Evolutionary conservation across 2,113 vertebrate species (phyloP).

Genomic region (Micronycteris hirsuta): DNA sequence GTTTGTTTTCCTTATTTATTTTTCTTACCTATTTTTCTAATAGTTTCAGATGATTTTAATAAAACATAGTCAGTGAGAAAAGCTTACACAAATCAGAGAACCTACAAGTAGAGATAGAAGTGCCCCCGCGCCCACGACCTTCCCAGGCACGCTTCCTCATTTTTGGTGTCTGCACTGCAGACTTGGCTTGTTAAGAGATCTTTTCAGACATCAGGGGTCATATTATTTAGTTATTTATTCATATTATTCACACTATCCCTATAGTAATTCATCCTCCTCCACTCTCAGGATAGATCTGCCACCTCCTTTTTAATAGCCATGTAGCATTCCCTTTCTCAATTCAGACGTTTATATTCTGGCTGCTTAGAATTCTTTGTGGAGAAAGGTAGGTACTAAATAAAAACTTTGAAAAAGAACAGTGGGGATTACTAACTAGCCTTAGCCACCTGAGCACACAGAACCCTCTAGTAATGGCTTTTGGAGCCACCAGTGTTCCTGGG

Average conservation of each 20-base stretch:
- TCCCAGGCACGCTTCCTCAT: background rate
- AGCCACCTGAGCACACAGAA: background rate
- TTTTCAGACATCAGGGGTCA: background rate
- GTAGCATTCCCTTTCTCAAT: background rate
- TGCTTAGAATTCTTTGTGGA: background rate
- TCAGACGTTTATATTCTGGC: background rate
- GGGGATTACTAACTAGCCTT: background rate
- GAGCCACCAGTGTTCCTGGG: slow-evolving; percentile 51
- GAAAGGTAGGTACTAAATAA: background rate
- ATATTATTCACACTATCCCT: background rate
- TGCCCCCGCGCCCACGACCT: background rate
- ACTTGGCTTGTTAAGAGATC: background rate
- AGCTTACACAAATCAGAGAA: background rate
- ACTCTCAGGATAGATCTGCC: background rate
- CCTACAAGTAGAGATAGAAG: background rate
- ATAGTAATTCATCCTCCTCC: background rate
- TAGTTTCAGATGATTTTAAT: slow-evolving; percentile 17
- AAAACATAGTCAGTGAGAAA: background rate
- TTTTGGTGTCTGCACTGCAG: background rate
- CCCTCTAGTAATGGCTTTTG: slow-evolving; percentile 7
- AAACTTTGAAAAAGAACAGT: background rate
- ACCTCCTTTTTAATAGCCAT: background rate
- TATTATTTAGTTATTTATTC: too few species aligned
- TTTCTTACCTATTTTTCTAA: background rate
- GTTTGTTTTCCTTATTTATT: background rate